Evolutionary conservation across 2,888 invertebrate species (phyloP), one percentile per base, ranked within the genome.

Genomic region (Habroteleia sp.): DNA sequence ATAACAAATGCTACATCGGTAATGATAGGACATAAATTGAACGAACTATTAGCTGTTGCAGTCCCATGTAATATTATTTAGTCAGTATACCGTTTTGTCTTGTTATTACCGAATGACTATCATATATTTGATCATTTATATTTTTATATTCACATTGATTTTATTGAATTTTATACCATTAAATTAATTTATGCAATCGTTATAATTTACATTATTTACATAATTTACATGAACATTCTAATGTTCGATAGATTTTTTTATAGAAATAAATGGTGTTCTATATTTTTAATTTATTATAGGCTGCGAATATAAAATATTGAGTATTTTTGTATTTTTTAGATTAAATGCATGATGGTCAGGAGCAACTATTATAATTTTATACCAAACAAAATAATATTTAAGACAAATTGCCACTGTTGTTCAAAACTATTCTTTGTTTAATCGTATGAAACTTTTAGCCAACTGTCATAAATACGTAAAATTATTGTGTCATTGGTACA

Each of bases 361-460:
- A 39, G 41, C 33, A 58, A 58, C 46, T 23, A 17, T 5, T 33
- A 8, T 10, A 35, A 44, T 44, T 44, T 58, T 52, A 58, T 60
- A 62, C 52, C 39, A 62, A 62, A 46, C 33, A 16, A 54, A 71
- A 16, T 42, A 60, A n/a, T n/a, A 37, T 50, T 27, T 39, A 39
- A 60, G 25, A 50, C 41, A 35, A 48, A 44, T 46, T 48, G 31
- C 37, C 54, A 54, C 37, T 44, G 27, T 48, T 46, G 33, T 54
- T 54, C 44, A 25, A 20, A 48, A 48, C 1, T 46, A 20, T 42
- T 46, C 8, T 35, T 48, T 39, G 14, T 31, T 63, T 10, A 41
- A 31, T 31, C 23, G 20, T 37, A 29, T 31, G 13, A 20, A 41
- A 39, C 13, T 17, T 39, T 27, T 35, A 20, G 3, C 33, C 7